phyloP scores from a whole-genome alignment of 2,888 invertebrate species.

The Pseudococcus jackbeardsleyi region DNA sequence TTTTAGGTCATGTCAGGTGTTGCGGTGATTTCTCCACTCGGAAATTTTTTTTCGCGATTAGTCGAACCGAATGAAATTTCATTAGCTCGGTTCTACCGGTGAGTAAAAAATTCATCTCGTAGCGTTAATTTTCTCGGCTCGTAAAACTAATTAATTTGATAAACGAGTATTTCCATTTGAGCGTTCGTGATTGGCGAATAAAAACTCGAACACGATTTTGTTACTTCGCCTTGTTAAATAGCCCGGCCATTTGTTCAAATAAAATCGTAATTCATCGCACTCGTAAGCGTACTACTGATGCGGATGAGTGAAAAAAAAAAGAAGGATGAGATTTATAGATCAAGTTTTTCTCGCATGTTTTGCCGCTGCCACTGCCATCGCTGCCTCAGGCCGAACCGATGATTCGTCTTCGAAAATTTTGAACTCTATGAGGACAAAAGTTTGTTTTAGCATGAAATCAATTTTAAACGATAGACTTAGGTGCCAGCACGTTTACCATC shows the following conservation, averaged over 20 bases:
- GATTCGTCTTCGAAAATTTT: neutral
- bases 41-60: conserved; percentile 25
- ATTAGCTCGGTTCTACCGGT: neutral
- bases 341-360: conserved; percentile 3
- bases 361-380: neutral
- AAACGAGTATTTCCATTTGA: conserved; percentile 26
- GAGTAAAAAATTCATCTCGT: neutral
- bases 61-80: conserved; percentile 2
- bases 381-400: neutral
- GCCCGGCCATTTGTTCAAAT: conserved; percentile 1
- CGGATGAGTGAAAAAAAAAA: neutral
- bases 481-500: neutral
- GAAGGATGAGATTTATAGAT: conserved; percentile 26
- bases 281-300: neutral
- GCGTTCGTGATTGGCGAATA: conserved; percentile 29
- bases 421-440: conserved; percentile 22
- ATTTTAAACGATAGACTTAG: neutral
- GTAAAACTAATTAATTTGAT: conserved; percentile 37
- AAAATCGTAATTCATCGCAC: conserved; percentile 5
- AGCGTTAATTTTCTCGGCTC: neutral
- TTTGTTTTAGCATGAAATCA: conserved; percentile 32
- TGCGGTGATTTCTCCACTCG: neutral
- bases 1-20: conserved; percentile 12
- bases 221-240: conserved; percentile 27
- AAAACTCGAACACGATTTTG: conserved; percentile 30